phyloP scores from a whole-genome alignment of 2,113 vertebrate genomes.

The Mustelus asterias region DNA sequence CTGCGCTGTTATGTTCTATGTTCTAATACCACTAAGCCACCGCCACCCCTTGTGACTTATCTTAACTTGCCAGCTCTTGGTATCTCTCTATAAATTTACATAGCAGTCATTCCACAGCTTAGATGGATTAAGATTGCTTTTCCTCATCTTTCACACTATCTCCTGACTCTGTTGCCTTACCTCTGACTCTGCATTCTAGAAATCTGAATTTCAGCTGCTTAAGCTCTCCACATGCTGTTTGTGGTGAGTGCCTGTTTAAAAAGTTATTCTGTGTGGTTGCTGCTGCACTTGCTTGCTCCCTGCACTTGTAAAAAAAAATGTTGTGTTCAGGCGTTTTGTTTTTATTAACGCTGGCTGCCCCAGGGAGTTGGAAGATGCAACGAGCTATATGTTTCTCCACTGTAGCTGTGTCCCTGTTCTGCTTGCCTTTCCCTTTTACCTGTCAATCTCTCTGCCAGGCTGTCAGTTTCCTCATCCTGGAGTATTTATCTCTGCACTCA shows the following conservation, averaged over 20 bases:
- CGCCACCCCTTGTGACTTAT: neutral
- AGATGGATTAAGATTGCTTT: neutral
- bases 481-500: neutral
- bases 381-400: neutral
- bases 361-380: neutral
- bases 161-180: too few species aligned
- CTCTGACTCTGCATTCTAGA: neutral
- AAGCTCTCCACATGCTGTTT: neutral
- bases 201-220: neutral
- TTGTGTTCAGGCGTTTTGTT: neutral
- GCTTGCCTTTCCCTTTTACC: neutral
- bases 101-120: neutral
- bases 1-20: too few species aligned
- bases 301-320: neutral
- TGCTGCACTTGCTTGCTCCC: neutral
- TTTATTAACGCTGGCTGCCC: neutral
- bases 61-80: neutral
- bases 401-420: neutral
- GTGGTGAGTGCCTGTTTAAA: neutral
- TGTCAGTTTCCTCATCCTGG: neutral
- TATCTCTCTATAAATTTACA: neutral
- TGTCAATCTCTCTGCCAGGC: neutral
- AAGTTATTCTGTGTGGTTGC: neutral
- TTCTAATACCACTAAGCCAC: too few species aligned
- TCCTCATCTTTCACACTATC: neutral